A percentile compares a stretch with the other conserved stretches of the same genome.
Conservation (phyloP, 2,888 invertebrate species). For the Synanthedon andrenaeformis region DNA sequence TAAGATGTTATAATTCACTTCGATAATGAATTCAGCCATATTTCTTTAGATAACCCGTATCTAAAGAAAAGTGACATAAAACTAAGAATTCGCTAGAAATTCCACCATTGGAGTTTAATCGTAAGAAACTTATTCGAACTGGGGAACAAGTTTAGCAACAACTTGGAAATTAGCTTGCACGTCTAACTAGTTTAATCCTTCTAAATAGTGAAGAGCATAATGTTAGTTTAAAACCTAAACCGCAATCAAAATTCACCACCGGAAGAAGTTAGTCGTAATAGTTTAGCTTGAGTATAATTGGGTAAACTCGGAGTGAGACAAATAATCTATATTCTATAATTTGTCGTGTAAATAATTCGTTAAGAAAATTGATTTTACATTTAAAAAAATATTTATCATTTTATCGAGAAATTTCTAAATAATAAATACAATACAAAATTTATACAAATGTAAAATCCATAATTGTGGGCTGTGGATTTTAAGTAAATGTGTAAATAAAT, state of each 20-base stretch:
- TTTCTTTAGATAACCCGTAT: neutral
- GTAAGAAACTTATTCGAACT: slow-evolving; percentile 8
- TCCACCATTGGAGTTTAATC: neutral
- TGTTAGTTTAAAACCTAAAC: slow-evolving; percentile 25
- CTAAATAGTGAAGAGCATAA: slow-evolving; percentile 14
- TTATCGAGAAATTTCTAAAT: too few species aligned
- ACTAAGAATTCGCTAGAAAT: neutral
- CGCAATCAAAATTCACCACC: slow-evolving; percentile 13
- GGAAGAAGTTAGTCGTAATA: slow-evolving; percentile 1
- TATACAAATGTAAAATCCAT: too few species aligned
- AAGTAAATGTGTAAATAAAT: too few species aligned
- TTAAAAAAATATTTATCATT: too few species aligned
- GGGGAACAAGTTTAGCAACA: slow-evolving; percentile 13
- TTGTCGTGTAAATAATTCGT: too few species aligned
- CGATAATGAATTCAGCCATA: too few species aligned
- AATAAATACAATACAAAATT: too few species aligned
- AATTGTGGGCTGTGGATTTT: too few species aligned
- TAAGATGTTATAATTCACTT: too few species aligned
- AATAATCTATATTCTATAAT: too few species aligned
- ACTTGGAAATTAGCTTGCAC: slow-evolving; percentile 23
- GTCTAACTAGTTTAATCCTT: slow-evolving; percentile 9
- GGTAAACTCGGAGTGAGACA: neutral
- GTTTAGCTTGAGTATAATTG: neutral
- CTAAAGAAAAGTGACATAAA: neutral
- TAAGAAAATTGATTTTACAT: too few species aligned